Percentiles rank a stretch among this genome's conserved stretches.
Conservation (phyloP, 1,140 invertebrate species). For the Matsumurasca onukii region DNA sequence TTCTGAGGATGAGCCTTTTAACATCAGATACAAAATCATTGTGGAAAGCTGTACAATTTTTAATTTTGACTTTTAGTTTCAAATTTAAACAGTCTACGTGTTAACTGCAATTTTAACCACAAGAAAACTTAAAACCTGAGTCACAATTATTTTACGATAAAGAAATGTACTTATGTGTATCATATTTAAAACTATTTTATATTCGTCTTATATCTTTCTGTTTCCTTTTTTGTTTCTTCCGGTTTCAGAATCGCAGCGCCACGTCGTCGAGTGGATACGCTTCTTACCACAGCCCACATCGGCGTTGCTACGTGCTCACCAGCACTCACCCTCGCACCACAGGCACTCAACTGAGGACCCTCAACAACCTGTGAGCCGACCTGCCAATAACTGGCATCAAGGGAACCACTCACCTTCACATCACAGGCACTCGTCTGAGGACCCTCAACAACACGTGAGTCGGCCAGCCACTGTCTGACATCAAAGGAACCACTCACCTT, state of each 20-base stretch:
- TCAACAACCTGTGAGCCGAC: constrained; percentile 6
- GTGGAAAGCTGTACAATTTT: background rate
- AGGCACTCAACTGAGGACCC: background rate
- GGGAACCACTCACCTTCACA: background rate
- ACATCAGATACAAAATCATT: background rate
- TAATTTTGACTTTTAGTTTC: background rate
- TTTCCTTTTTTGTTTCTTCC: constrained; percentile 17
- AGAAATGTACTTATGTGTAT: background rate
- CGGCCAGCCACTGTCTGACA: constrained; percentile 15
- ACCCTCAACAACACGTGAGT: background rate
- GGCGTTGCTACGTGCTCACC: constrained; percentile 45
- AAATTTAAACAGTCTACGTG: background rate
- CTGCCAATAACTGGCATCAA: constrained; percentile 9
- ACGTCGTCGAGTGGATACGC: constrained; percentile 47
- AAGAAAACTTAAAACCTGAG: background rate
- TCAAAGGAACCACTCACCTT: background rate
- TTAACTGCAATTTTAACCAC: background rate
- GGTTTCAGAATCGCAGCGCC: constrained; percentile 38
- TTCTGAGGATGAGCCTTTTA: too few relatives aligned
- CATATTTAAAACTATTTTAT: background rate
- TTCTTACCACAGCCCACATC: constrained; percentile 46
- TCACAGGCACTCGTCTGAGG: background rate
- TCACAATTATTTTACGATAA: too few relatives aligned
- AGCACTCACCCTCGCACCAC: constrained; percentile 36
- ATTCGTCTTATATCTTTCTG: constrained; percentile 14